These are phyloP conservation scores for Galaxea fascicularis DNA, from an alignment of 92 coral and sea anemone species.

Conservation along the genomic window DNA sequence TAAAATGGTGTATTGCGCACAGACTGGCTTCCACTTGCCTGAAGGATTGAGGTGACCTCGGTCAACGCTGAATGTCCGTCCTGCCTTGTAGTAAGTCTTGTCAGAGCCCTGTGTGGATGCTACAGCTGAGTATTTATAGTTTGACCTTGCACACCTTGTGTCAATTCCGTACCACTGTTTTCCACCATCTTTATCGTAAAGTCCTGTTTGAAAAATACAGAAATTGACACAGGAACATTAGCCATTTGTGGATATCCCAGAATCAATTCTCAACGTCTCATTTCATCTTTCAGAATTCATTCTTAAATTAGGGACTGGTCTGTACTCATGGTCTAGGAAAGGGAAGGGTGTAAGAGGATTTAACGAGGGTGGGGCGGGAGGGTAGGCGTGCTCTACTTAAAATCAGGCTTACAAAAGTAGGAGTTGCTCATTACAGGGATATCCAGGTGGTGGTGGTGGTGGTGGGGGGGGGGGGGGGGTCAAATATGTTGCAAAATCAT, in stretches of 20 bases:
- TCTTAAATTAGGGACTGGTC: conserved; percentile 4
- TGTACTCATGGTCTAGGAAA: conserved; percentile 1
- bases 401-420: conserved; percentile 10
- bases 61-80: conserved; percentile 23
- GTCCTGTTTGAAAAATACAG: conserved; percentile 31
- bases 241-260: conserved; percentile 5
- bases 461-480: not conserved
- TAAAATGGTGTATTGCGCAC: no score
- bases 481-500: not conserved
- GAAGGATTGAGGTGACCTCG: conserved; percentile 54
- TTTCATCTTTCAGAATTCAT: no score
- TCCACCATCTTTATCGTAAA: conserved; percentile 26
- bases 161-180: conserved; percentile 44
- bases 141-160: conserved; percentile 18
- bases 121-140: conserved; percentile 17
- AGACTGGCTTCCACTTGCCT: conserved; percentile 38
- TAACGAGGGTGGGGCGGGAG: conserved; percentile 2
- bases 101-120: conserved; percentile 39
- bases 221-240: conserved; percentile 14
- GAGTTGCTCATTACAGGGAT: not conserved
- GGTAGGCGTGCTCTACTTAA: not conserved
- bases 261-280: not conserved
- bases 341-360: conserved; percentile 1
- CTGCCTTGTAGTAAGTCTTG: conserved; percentile 28
- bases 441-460: not conserved